Evolutionary conservation across 2,113 vertebrate species (phyloP), one percentile per base, ranked within the genome.

Genomic region (Indicator maculatus): DNA sequence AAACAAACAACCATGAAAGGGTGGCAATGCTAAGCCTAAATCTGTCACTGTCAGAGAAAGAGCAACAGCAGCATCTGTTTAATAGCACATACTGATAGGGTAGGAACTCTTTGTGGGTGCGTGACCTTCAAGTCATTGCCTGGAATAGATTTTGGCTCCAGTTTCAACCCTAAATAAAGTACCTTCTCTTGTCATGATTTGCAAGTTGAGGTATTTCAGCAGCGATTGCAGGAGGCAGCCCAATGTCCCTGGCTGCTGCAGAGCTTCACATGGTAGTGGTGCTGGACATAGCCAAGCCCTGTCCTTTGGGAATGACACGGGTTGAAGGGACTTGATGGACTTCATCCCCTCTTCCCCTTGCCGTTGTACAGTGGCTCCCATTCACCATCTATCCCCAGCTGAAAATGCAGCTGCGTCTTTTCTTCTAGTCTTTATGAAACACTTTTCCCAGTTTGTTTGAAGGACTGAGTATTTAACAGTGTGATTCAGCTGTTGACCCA

Each of bases 71-170:
- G 93, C 93, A 90, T 96, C 95, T 94, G 86, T 86, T 93, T 95
- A 65, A 95, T 4, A 93, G 88, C 94, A 88, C 94, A 94, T 97
- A 89, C 95, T 63, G 0, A 90, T 36, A 84, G 92, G 80, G 88
- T 88, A 95, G 86, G 88, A 91, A 75, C 86, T 93, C 94, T 96
- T 89, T 81, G 85, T 94, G 95, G 93, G 70, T 93, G 88, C 6
- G 19, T 96, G 94, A 97, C 96, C 96, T 97, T 97, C 93, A 95
- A 96, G 88, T 93, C 93, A 84, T 73, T 52, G 90, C 88, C 93
- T 95, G 93, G 88, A 95, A 96, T 95, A 97, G 96, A 95, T 95
- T 93, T 93, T 93, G 88, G 94, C 93, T 97, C 95, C 55, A 41
- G 78, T 96, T 96, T 96, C 96, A 95, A 36, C 50, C 59, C 94